Conservation (phyloP, 2,113 vertebrate species). For the Vidua chalybeata region DNA sequence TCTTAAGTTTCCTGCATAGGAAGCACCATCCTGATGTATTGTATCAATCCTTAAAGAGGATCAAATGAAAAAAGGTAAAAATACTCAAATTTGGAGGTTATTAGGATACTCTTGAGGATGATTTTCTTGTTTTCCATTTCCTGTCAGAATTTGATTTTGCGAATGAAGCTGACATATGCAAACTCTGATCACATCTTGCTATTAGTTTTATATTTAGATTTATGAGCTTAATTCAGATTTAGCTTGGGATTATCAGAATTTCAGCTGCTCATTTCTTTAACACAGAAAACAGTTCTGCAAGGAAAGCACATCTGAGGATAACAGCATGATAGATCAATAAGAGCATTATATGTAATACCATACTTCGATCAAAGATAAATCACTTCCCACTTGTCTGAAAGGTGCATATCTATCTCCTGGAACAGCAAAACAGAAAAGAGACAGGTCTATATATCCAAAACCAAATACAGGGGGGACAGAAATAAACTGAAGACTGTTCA, state of each 20-base stretch:
- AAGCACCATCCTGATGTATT: neutral
- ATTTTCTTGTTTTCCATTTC: conserved; percentile 37
- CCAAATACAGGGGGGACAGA: neutral
- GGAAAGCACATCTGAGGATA: neutral
- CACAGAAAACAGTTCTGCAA: neutral
- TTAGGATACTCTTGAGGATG: neutral
- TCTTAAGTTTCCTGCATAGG: neutral
- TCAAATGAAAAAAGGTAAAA: neutral
- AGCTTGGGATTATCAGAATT: neutral
- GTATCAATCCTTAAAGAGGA: conserved; percentile 48
- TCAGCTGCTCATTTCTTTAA: conserved; percentile 39
- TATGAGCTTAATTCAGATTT: neutral
- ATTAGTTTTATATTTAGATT: conserved; percentile 27
- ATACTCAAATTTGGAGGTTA: neutral
- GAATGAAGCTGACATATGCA: conserved; percentile 14
- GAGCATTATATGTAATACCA: neutral
- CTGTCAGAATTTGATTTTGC: conserved; percentile 36
- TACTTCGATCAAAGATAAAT: neutral
- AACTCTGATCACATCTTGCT: neutral
- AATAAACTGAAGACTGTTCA: neutral
- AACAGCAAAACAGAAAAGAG: neutral
- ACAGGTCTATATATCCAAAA: neutral
- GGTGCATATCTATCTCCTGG: neutral
- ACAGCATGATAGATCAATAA: neutral
- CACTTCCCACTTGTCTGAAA: neutral